Percentiles rank a stretch among this genome's conserved stretches.
Conservation (phyloP, 2,888 invertebrate genomes). For the Drosophila rellima region DNA sequence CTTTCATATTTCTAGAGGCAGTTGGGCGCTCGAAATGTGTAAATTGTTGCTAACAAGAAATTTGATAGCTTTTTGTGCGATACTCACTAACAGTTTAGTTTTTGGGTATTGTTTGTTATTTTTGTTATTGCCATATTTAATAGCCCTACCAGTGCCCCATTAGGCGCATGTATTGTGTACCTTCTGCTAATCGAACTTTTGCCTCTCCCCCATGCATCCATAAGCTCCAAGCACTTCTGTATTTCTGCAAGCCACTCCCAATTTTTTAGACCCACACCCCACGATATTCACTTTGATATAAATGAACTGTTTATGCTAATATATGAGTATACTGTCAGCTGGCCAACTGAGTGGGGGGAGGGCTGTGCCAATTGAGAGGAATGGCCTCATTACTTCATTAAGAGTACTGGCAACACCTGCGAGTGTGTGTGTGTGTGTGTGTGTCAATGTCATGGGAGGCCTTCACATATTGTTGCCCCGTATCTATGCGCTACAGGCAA, state of each 20-base stretch:
- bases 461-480: conserved; percentile 15
- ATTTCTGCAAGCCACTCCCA: conserved; percentile 36
- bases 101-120: conserved; percentile 45
- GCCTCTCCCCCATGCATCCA: conserved; percentile 22
- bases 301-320: conserved; percentile 80
- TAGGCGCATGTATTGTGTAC: conserved; percentile 40
- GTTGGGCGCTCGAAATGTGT: conserved; percentile 56
- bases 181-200: conserved; percentile 66
- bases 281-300: conserved; percentile 63
- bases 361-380: conserved; percentile 16
- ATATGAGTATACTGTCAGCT: conserved; percentile 69
- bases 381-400: conserved; percentile 73
- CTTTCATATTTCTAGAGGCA: conserved; percentile 44
- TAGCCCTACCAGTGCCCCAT: conserved; percentile 24
- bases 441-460: conserved; percentile 70
- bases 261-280: conserved; percentile 25
- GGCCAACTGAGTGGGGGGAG: conserved; percentile 14
- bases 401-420: conserved; percentile 70
- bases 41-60: conserved; percentile 77
- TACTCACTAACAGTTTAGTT: conserved; percentile 34
- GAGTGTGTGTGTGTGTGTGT: conserved; percentile 23
- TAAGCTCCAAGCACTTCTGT: conserved; percentile 25
- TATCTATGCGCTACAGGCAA: conserved; percentile 47
- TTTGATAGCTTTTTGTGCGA: conserved; percentile 62
- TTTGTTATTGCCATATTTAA: conserved; percentile 40